Evolutionary conservation across 2,797 vertebrate species (phyloP), one percentile per base, ranked within the genome.

Genomic region (Varecia variegata): DNA sequence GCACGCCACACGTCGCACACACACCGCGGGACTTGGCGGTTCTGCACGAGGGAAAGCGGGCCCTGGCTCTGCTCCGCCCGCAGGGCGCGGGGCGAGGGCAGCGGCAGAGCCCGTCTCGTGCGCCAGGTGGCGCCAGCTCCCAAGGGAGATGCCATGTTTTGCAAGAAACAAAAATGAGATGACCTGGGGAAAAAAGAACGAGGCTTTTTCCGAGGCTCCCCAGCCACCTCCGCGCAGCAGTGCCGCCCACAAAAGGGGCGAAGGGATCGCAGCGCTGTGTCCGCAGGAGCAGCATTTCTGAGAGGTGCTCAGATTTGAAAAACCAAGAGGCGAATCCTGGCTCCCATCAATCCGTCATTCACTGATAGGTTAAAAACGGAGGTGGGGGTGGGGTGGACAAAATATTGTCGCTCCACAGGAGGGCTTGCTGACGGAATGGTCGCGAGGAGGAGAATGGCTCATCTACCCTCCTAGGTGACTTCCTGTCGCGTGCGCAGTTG

Each of bases 51-150:
- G 14, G 35, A 71, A n/a, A 38, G 2, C 1, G 0, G 2, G 23
- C 52, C 35, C 15, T 1, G 40, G 11, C 10, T 0, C 8, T 1
- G 45, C 47, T 27, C 45, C 0, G 18, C 27, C 0, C 43, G 9
- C 0, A 2, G 3, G 3, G 35, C 32, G 62, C 30, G 4, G 30
- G 14, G 2, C 3, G 52, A 50, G 68, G 38, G 21, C 52, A 40
- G 13, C n/a, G 40, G 85, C 77, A 30, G 23, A 11, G 50, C 30
- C 0, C 45, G 40, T 1, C 2, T 27, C 0, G 1, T 1, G 5
- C 96, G 86, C 92, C 88, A 98, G 97, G n/a, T 88, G 97, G 97
- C 94, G 74, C 93, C 21, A 79, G 10, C 8, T 12, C 88, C 90
- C 14, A 18, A 8, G 88, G 38, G 68, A 92, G 40, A 20, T 2